Percentiles rank a stretch among this genome's conserved stretches.
These are phyloP conservation scores for Muscicapa comitata DNA, from an alignment of 2,797 vertebrate species.

Conservation along the genomic window DNA sequence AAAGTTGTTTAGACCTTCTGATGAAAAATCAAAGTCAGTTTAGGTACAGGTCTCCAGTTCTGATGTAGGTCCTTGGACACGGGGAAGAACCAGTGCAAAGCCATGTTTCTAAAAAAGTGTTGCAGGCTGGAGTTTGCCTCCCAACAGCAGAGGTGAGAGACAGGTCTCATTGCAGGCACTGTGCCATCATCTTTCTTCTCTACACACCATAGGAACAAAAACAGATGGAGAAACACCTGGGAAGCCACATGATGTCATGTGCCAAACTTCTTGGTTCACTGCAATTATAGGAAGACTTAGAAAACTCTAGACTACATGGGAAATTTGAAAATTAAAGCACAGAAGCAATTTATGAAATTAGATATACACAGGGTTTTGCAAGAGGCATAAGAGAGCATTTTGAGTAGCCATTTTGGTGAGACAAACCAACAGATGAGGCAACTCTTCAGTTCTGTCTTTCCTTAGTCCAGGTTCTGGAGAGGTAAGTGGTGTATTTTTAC, in stretches of 20 bases:
- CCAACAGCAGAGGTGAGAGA: neutral
- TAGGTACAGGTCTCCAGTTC: neutral
- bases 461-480: neutral
- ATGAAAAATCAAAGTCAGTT: neutral
- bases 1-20: neutral
- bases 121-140: neutral
- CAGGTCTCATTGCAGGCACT: neutral
- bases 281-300: neutral
- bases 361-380: neutral
- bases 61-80: neutral
- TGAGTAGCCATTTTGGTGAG: neutral
- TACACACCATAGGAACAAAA: neutral
- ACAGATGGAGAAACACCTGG: neutral
- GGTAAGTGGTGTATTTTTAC: accelerated
- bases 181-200: neutral
- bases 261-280: neutral
- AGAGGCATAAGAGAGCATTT: neutral
- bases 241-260: accelerated
- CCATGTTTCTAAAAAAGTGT: neutral
- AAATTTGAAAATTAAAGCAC: neutral
- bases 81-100: neutral
- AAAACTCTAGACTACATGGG: neutral
- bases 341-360: neutral
- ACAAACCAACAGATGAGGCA: neutral
- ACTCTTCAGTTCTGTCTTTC: neutral